A percentile compares a stretch with the other conserved stretches of the same genome.
Conservation (phyloP, 1,140 invertebrate species). For the Planococcus citri region DNA sequence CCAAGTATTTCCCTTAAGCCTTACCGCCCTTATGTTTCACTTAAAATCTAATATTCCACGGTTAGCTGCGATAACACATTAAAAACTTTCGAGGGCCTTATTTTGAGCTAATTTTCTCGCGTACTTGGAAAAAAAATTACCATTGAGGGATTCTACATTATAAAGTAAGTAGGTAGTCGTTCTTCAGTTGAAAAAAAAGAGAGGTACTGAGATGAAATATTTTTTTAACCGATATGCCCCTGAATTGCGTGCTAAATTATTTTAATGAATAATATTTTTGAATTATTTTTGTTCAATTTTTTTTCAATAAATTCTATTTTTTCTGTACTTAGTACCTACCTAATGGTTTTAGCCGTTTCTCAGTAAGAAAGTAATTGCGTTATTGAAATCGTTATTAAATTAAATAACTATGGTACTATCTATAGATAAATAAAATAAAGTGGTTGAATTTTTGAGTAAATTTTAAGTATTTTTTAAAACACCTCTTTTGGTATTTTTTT, state of each 20-base stretch:
- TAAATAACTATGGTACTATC: no score
- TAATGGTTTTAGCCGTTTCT: no score
- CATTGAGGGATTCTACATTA: background rate
- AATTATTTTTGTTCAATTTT: no score
- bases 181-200: background rate
- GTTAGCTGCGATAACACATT: slow-evolving; percentile 17
- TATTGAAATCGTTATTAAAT: no score
- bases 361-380: no score
- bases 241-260: background rate
- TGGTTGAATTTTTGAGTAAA: no score
- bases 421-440: no score
- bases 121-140: background rate
- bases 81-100: slow-evolving; percentile 7
- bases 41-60: slow-evolving; percentile 16
- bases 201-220: background rate
- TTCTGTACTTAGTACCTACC: no score
- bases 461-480: no score
- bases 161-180: background rate
- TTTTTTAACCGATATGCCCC: background rate
- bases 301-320: no score
- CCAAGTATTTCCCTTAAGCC: background rate
- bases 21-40: slow-evolving; percentile 13
- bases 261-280: background rate
- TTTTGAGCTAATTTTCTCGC: background rate
- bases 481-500: no score